Evolutionary conservation across 2,888 invertebrate species (phyloP).

Genomic region (Amphiduros pacificus): DNA sequence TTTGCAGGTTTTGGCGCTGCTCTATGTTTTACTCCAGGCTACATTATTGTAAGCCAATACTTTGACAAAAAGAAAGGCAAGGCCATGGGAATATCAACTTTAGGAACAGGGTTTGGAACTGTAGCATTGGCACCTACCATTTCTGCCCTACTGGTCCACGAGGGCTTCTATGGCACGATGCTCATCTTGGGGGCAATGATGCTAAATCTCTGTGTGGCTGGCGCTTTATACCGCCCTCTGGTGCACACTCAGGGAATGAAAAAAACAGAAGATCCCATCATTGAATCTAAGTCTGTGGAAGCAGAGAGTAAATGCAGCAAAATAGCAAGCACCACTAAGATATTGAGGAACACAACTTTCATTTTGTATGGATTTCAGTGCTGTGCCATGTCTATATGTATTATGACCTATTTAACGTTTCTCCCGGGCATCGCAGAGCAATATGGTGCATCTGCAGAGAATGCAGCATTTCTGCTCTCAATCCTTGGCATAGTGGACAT

Average conservation of each 20-base stretch:
- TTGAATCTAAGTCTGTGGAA: too few species aligned
- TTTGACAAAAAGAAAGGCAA: conserved; percentile 32
- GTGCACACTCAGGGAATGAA: background rate
- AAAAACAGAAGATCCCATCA: background rate
- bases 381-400: background rate
- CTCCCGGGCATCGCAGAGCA: conserved; percentile 38
- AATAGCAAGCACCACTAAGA: background rate
- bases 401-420: conserved; percentile 38
- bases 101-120: conserved; percentile 29
- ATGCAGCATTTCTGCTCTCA: conserved; percentile 74
- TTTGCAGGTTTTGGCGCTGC: conserved; percentile 26
- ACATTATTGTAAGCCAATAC: conserved; percentile 28
- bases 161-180: conserved; percentile 26
- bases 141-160: conserved; percentile 17
- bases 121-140: conserved; percentile 22
- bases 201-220: conserved; percentile 18
- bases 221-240: conserved; percentile 26
- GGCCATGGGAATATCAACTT: conserved; percentile 27
- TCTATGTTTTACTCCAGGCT: conserved; percentile 22
- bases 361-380: conserved; percentile 14
- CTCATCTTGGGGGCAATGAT: conserved; percentile 23
- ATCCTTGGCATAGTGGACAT: conserved; percentile 90
- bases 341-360: conserved; percentile 17
- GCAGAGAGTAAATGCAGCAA: too few species aligned
- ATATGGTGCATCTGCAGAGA: conserved; percentile 30